Base-by-base conservation (phyloP, 2,888 invertebrate species). In the Phortica magna region DNA sequence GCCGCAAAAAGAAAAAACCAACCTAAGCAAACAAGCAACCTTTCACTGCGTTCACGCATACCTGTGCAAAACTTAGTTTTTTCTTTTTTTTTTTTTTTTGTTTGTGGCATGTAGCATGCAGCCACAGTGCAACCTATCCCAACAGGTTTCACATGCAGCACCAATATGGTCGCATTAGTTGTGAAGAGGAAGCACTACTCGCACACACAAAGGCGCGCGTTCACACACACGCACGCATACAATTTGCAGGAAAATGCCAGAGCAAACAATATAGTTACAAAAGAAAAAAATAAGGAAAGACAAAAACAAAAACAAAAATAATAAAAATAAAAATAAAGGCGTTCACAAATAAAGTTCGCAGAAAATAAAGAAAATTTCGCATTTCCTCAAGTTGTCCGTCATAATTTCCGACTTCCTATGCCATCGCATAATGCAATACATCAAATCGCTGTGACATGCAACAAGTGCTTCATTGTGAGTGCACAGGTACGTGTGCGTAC, bases 81-180 rank as follows among this genome's bases (percentile, higher is more conserved):
- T 31, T 31, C 3, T 83, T 79, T 81, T 31, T 31, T 31, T 31
- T 31, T 31, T 31, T 31, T 31, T 2, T 83, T 79, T 81, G 78
- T 76, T 9, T 61, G 19, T 17, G 7, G 48, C 48, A 48, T 61
- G 61, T 22, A 48, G 53, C 53, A 71, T 67, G 55, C 70, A 71
- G 53, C 70, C n/a, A 68, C 70, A 71, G 61, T 73, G 67, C 76
- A 88, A 84, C 85, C 85, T 85, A 85, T 85, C 85, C 86, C 85
- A 86, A 88, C 84, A 84, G 86, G 86, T 87, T 85, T 85, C 74
- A 76, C 72, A 71, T 77, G 75, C 64, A 42, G 67, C 41, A 65
- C 75, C 78, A 75, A 76, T 39, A n/a, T 43, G 67, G 14, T 9
- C 64, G 67, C 42, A 68, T 42, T 61, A 17, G 61, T 55, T 55